Base-by-base conservation (phyloP, 2,888 invertebrate genomes). In the Heliconius ethilla region DNA sequence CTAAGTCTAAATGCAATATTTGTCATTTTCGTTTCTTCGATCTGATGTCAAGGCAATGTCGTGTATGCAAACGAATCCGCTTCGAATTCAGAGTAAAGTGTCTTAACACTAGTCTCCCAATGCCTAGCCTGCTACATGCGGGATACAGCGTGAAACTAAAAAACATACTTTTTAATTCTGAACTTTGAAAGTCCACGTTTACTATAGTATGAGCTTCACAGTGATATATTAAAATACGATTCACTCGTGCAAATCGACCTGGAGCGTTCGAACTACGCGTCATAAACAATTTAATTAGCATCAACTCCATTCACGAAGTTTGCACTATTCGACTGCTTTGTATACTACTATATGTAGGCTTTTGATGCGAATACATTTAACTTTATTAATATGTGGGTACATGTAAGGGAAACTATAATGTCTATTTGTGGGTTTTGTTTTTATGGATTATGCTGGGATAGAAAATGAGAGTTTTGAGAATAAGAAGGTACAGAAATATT, bases 211-310 rank as follows among this genome's bases (percentile, higher is more conserved):
- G 13, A 55, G 10, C 9, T 59, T 1, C 29, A 55, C 33, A 27
- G 29, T 29, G 27, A 29, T n/a, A 65, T 29, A 77, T 77, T 55
- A 67, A 45, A 67, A 73, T 62, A 45, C 29, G 65, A 75, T 55
- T 82, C 80, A 79, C 79, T 83, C 82, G 83, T 81, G 75, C 79
- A 80, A 63, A 81, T 82, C 76, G 82, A 83, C 83, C 82, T 81
- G 79, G 76, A 81, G 84, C 84, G 83, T 75, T 83, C 83, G 76
- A 88, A 89, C 88, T 88, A 87, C 85, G 83, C 82, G 87, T 82
- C 87, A 83, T 83, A 86, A 87, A 89, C 90, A 89, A 90, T 89
- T 89, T 89, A 89, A 90, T 90, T 89, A 90, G 87, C 85, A 81
- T 82, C 76, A 83, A 83, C 83, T 83, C 75, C 78, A 83, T 81